Evolutionary conservation across 2,113 vertebrate genomes (phyloP), one percentile per base, ranked within the genome.

Genomic region (Gallinago undulata): DNA sequence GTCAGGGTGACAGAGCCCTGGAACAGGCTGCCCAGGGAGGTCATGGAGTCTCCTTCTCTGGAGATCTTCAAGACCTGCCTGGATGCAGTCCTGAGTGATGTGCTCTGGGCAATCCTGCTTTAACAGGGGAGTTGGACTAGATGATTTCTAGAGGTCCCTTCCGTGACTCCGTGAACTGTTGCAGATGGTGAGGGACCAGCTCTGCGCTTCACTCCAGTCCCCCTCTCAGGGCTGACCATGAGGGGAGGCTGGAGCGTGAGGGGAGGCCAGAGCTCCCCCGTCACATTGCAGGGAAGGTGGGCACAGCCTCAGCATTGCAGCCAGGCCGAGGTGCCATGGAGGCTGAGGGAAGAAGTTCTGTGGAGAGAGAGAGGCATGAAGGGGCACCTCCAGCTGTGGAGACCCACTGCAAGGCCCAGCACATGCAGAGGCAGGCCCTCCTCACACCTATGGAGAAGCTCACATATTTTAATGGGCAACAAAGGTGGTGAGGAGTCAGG

Each of bases 171-270:
- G 19, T 47, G 19, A 57, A 35, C 15, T 28, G 37, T 17, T 37
- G 56, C 23, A 37, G 6, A 2, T 2, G 50, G 60, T 1, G 9
- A 74, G 47, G 3, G 15, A 56, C 27, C 3, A 24, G 19, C 27
- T 10, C 31, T 2, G 1, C 0, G 7, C 39, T 17, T 9, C 0
- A 0, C 11, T 43, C 37, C 37, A 6, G 60, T 28, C 37, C 33
- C 53, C 19, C 8, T 2, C 19, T 0, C 1, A n/a, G 16, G 30
- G 23, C 4, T 1, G 8, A 47, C 10, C 13, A 2, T 0, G 7
- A 23, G 13, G 41, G 17, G 13, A 7, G 3, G 25, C 62, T 30
- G 51, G 51, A 53, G 51, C 7, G 2, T 0, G 6, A 19, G 25
- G 41, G 17, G 24, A 8, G 4, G 25, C 76, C 1, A 6, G 19